Evolutionary conservation across 2,113 vertebrate species (phyloP), one percentile per base, ranked within the genome.

Genomic region (Piaya cayana): DNA sequence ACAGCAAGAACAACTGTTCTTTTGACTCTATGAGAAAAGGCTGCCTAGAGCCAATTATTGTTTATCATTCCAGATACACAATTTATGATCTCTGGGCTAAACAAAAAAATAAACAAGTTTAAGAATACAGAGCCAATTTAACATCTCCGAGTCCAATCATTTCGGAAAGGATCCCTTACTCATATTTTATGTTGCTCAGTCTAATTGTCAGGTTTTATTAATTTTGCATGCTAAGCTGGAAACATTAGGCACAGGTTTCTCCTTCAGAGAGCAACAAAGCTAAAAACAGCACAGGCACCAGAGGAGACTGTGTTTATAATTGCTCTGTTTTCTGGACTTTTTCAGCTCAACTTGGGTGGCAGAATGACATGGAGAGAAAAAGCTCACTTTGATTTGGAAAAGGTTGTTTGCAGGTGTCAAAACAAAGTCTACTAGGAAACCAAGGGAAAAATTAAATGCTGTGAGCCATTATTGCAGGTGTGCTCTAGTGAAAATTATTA

Each of bases 391-490:
- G 94, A 96, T 97, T 97, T 95, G 90, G 95, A 97, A 84, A 91
- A 96, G 91, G 95, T 95, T 94, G 86, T 93, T 92, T 88, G 97
- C 98, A 98, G 98, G 97, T 98, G 98, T 97, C 87, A 94, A 96
- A 97, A 96, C 92, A 93, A 93, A 96, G 91, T 96, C 53, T 36
- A 88, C 87, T 82, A 89, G 95, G 91, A 96, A 95, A 97, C 79
- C 27, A 76, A 95, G 89, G 89, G 92, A 96, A 86, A 95, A 96
- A 96, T 91, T 95, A 96, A 94, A 95, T 94, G 86, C 78, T 39
- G 76, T 95, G 79, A 93, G 92, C 91, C 87, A 84, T 95, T 71
- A 90, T 91, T 86, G 70, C 97, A 97, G 97, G 96, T 98, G 97
- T 83, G 17, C 92, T 90, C 83, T 11, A 84, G 83, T 86, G 82